phyloP scores from a whole-genome alignment of 2,797 vertebrate species.

The Chloroceryle inda region DNA sequence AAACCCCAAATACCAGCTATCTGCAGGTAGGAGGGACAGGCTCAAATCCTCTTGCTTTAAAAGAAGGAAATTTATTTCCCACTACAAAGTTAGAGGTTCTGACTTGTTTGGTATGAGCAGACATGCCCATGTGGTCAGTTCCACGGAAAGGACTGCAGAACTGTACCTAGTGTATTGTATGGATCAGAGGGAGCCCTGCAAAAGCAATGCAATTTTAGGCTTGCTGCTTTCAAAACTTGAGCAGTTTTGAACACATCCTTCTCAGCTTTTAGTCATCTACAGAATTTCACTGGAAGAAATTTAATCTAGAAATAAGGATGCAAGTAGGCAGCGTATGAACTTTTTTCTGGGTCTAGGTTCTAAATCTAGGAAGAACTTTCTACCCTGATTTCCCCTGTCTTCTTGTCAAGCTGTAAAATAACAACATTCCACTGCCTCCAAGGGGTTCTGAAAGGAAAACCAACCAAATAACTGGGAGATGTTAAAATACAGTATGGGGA shows the following conservation, averaged over 20 bases:
- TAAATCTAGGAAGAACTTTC: background rate
- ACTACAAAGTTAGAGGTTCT: background rate
- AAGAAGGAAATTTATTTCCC: background rate
- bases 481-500: background rate
- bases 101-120: background rate
- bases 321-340: background rate
- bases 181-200: background rate
- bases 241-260: background rate
- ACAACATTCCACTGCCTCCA: background rate
- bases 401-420: background rate
- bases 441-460: background rate
- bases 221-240: background rate
- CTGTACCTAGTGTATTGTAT: background rate
- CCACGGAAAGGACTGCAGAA: background rate
- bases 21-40: background rate
- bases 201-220: background rate
- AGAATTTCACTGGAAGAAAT: background rate
- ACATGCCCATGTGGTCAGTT: background rate
- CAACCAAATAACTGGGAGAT: background rate
- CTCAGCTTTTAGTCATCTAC: background rate
- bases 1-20: background rate
- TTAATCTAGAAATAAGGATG: background rate
- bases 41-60: background rate
- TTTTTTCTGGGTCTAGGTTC: background rate
- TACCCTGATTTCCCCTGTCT: background rate